phyloP scores from a whole-genome alignment of 2,797 vertebrate species.

The Rousettus madagascariensis region DNA sequence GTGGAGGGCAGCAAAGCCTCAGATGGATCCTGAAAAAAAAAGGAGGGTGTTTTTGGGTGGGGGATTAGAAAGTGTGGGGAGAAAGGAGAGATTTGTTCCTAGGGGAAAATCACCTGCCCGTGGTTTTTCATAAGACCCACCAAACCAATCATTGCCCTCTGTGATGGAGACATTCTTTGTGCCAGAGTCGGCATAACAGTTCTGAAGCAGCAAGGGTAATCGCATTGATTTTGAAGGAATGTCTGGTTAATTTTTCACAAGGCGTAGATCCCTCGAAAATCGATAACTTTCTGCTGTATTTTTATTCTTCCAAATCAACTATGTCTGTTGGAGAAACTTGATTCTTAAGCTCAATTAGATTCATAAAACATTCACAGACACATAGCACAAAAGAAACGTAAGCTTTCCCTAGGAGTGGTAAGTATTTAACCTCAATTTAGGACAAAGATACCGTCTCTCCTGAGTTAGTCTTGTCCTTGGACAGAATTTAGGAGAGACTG shows the following conservation, averaged over 20 bases:
- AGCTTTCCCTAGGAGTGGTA: slow-evolving; percentile 78
- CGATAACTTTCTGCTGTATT: slow-evolving; percentile 93
- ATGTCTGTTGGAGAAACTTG: slow-evolving; percentile 93
- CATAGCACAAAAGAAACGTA: slow-evolving; percentile 83
- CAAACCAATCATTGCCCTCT: neutral
- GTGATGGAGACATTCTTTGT: slow-evolving; percentile 33
- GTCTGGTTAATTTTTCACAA: slow-evolving; percentile 97
- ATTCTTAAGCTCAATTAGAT: slow-evolving; percentile 91
- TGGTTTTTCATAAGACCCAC: slow-evolving; percentile 45
- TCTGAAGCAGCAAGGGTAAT: slow-evolving; percentile 83
- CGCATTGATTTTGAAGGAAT: slow-evolving; percentile 92
- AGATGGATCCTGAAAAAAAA: neutral
- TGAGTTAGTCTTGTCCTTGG: slow-evolving; percentile 75
- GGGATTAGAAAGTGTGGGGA: neutral
- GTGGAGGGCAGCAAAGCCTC: neutral
- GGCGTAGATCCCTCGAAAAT: slow-evolving; percentile 92
- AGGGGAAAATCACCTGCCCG: neutral
- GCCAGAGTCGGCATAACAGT: slow-evolving; percentile 72
- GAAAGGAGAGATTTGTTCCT: neutral
- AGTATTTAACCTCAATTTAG: slow-evolving; percentile 81
- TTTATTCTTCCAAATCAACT: slow-evolving; percentile 95
- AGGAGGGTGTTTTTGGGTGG: accelerated
- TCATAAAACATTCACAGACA: slow-evolving; percentile 92
- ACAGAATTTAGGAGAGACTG: slow-evolving; percentile 21
- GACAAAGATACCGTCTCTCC: slow-evolving; percentile 75